Evolutionary conservation across 2,888 invertebrate species (phyloP).

Genomic region (Coremacera marginata): DNA sequence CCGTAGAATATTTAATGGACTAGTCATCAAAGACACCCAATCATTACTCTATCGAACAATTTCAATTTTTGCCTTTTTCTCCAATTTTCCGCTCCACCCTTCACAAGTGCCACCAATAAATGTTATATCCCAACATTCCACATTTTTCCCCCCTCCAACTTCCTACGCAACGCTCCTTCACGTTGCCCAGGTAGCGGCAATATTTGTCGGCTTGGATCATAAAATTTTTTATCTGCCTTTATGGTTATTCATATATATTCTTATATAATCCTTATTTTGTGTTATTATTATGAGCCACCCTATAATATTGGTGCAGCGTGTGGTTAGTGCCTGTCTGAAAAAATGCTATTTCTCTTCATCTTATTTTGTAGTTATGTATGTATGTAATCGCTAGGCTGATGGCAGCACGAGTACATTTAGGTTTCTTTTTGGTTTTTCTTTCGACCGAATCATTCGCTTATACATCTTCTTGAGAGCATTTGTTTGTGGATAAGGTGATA

Average conservation of each 20-base stretch:
- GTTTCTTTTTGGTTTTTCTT: no score
- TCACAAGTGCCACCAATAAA: background rate
- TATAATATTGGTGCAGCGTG: background rate
- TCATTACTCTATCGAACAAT: background rate
- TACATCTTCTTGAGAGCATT: no score
- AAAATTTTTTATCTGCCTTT: conserved; percentile 22
- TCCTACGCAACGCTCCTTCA: background rate
- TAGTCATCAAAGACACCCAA: background rate
- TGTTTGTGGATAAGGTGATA: no score
- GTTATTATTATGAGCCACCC: conserved; percentile 13
- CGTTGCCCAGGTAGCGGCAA: background rate
- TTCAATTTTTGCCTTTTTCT: background rate
- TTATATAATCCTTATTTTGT: conserved; percentile 40
- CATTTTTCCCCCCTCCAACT: background rate
- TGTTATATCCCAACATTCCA: background rate
- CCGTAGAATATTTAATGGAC: background rate
- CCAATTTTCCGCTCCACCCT: background rate
- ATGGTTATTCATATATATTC: conserved; percentile 46
- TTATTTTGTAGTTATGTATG: no score
- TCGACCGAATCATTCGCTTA: no score
- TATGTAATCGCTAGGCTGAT: no score
- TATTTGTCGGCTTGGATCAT: background rate
- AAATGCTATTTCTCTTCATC: no score
- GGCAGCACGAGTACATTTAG: no score
- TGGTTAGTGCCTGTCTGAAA: no score